phyloP scores from a whole-genome alignment of 2,113 vertebrate genomes.

The Epinephelus cyanopodus region DNA sequence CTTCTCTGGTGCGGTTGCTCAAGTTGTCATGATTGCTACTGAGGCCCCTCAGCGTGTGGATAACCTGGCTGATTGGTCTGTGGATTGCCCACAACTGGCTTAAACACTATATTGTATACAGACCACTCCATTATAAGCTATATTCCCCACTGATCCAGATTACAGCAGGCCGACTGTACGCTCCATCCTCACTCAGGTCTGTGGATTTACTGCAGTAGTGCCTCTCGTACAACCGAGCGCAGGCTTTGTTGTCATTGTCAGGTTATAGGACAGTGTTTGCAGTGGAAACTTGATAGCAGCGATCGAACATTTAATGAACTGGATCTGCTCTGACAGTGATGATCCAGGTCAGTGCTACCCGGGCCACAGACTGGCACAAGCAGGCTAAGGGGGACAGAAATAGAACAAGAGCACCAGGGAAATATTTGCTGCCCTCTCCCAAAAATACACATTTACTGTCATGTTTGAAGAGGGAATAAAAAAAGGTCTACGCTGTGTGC shows the following conservation, averaged over 20 bases:
- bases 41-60: constrained; percentile 16
- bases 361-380: constrained; percentile 58
- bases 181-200: constrained; percentile 3
- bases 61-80: constrained; percentile 31
- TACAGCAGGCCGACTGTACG: constrained; percentile 19
- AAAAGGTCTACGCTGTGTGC: not conserved
- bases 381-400: constrained; percentile 68
- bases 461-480: constrained; percentile 29
- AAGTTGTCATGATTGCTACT: constrained; percentile 48
- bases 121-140: constrained; percentile 22
- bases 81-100: constrained; percentile 41
- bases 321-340: constrained; percentile 64
- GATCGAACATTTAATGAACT: constrained; percentile 72
- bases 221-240: constrained; percentile 14
- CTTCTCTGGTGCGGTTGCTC: constrained; percentile 22
- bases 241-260: constrained; percentile 66
- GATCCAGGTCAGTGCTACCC: constrained; percentile 73
- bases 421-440: constrained; percentile 18
- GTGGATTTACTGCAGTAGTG: constrained; percentile 47
- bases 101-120: constrained; percentile 26
- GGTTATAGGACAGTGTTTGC: constrained; percentile 59
- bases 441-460: constrained; percentile 20
- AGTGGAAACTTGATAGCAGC: constrained; percentile 69
- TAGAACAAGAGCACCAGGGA: constrained; percentile 61
- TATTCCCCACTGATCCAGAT: constrained; percentile 38